phyloP scores from a whole-genome alignment of 92 coral and sea anemone genomes.

The Pocillopora grandis region DNA sequence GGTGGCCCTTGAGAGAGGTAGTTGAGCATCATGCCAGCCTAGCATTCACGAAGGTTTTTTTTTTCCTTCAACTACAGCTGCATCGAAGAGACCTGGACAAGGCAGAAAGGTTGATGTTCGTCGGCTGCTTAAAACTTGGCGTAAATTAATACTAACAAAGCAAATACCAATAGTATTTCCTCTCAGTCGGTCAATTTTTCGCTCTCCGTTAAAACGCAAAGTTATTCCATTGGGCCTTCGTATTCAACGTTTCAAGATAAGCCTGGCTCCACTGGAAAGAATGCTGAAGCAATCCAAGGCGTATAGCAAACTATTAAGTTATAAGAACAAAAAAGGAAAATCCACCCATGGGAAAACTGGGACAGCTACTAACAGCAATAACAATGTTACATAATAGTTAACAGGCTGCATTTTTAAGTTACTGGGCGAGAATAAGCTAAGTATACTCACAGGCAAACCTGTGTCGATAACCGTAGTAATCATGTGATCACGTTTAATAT shows the following conservation, averaged over 20 bases:
- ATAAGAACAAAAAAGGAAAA: background rate
- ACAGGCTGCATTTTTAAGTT: no score
- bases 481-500: no score
- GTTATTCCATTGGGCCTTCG: slow-evolving; percentile 28
- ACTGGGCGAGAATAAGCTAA: background rate
- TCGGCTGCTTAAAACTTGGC: background rate
- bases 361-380: background rate
- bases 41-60: background rate
- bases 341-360: background rate
- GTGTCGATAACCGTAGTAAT: background rate
- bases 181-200: background rate
- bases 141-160: background rate
- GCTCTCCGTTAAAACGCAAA: background rate
- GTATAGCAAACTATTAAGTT: background rate
- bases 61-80: slow-evolving; percentile 19
- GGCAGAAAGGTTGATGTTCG: background rate
- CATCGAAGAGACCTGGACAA: background rate
- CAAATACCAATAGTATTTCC: background rate
- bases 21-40: background rate
- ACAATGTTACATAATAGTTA: no score
- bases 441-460: background rate
- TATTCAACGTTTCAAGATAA: slow-evolving; percentile 20
- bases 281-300: background rate
- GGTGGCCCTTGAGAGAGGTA: background rate
- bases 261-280: slow-evolving; percentile 1